Conservation (phyloP, 2,113 vertebrate species). For the Gobio gobio region DNA sequence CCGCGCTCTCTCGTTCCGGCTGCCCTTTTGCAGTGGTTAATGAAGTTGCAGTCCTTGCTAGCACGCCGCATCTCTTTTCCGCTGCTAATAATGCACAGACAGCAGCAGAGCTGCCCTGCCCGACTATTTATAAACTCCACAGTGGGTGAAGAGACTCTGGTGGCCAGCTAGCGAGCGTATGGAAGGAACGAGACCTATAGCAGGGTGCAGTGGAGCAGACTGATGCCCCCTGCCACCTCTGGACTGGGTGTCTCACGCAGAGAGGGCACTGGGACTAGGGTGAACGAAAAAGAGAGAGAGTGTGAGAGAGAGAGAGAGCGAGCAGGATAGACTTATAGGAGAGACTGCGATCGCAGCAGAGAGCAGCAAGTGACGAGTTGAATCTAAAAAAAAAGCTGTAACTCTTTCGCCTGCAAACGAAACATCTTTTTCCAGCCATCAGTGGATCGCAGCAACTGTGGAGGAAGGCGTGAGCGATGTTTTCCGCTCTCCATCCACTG, state of each 20-base stretch:
- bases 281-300: conserved; percentile 65
- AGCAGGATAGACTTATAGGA: conserved; percentile 73
- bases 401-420: conserved; percentile 67
- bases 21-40: conserved; percentile 69
- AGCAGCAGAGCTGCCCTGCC: conserved; percentile 65
- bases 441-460: conserved; percentile 56
- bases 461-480: conserved; percentile 61
- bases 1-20: conserved; percentile 65
- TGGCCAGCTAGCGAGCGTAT: conserved; percentile 55
- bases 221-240: conserved; percentile 65
- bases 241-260: conserved; percentile 77
- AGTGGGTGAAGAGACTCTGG: conserved; percentile 67
- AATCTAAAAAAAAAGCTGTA: conserved; percentile 62
- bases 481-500: conserved; percentile 65
- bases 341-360: conserved; percentile 69
- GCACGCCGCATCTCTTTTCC: conserved; percentile 66
- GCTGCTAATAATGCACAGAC: conserved; percentile 87
- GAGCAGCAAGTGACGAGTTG: conserved; percentile 63
- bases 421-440: conserved; percentile 61
- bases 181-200: conserved; percentile 38
- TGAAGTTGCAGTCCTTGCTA: conserved; percentile 77
- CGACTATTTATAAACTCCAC: conserved; percentile 84
- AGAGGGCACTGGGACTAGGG: conserved; percentile 71
- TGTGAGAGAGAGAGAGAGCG: conserved; percentile 67
- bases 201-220: conserved; percentile 63